Evolutionary conservation across 2,797 vertebrate species (phyloP), one percentile per base, ranked within the genome.

Genomic region (Antrozous pallidus): DNA sequence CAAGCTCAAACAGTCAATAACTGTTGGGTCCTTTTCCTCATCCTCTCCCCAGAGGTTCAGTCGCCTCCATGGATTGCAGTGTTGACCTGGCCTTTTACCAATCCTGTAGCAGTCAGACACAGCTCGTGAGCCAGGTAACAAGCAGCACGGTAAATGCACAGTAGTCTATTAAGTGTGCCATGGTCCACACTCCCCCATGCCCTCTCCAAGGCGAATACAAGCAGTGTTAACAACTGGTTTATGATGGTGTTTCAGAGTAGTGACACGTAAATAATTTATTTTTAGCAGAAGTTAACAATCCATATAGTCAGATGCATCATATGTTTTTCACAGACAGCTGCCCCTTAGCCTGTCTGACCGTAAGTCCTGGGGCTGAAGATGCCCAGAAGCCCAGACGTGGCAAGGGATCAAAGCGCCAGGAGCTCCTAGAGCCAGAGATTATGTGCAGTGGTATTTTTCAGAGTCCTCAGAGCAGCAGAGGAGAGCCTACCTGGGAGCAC

Each of bases 271-370:
- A 96, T 97, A 84, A 91, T 95, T 96, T n/a, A 42, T 77, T 69
- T 22, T 6, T 65, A 77, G 95, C 77, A 67, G 91, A 94, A 96
- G 94, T 95, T 96, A 97, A 97, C 93, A 95, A 91, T 33, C 91
- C 94, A 17, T 94, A 96, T 95, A 96, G 97, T 97, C 96, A 94
- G 88, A 92, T 69, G 84, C 96, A 93, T 97, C 96, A 65, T 95
- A 96, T 94, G 90, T 22, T 40, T 81, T 20, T 91, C 79, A 95
- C 20, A 88, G 95, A 96, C 88, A 87, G 95, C 81, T 70, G 73
- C 70, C 61, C 87, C 94, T 94, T 45, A 12, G 26, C 9, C 58
- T 75, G 74, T 51, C 69, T 0, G 71, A 12, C 88, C 6, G 24
- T 88, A 63, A 33, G 91, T 16, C 61, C 61, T 33, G 24, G 92